These are phyloP conservation scores for Drosophila rellima DNA, from an alignment of 2,888 invertebrate species.

Conservation along the genomic window DNA sequence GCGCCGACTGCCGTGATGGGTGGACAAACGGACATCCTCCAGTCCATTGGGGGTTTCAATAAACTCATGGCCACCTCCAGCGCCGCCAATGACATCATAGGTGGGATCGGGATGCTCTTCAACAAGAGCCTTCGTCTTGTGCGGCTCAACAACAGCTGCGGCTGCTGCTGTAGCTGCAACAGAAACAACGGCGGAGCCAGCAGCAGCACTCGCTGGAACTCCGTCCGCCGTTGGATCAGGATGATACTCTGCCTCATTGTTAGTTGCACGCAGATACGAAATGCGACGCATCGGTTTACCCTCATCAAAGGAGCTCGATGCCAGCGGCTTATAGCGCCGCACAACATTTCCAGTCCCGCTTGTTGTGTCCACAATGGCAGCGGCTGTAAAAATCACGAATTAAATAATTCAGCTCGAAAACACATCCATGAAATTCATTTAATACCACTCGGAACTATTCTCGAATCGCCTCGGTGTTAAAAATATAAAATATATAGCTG, in stretches of 20 bases:
- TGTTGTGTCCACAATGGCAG: slow-evolving; percentile 48
- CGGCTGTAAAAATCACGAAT: slow-evolving; percentile 25
- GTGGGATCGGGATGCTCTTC: slow-evolving; percentile 83
- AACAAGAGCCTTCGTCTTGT: slow-evolving; percentile 69
- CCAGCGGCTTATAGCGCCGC: slow-evolving; percentile 83
- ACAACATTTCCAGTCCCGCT: slow-evolving; percentile 67
- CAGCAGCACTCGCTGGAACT: slow-evolving; percentile 38
- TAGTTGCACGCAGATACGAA: slow-evolving; percentile 97
- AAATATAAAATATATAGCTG: slow-evolving; percentile 15
- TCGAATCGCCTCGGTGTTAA: neutral
- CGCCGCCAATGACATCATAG: slow-evolving; percentile 77
- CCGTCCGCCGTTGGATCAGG: slow-evolving; percentile 63
- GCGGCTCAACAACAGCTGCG: slow-evolving; percentile 64
- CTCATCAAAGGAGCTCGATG: slow-evolving; percentile 90
- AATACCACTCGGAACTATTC: neutral
- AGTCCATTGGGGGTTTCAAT: slow-evolving; percentile 73
- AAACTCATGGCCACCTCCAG: slow-evolving; percentile 73
- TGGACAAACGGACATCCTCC: slow-evolving; percentile 70
- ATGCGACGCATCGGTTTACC: slow-evolving; percentile 95
- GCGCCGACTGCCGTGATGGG: slow-evolving; percentile 76
- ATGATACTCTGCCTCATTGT: slow-evolving; percentile 89
- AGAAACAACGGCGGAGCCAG: slow-evolving; percentile 42
- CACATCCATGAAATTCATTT: neutral
- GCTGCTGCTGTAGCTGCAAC: slow-evolving; percentile 56
- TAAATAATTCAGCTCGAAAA: neutral